Evolutionary conservation across 2,113 vertebrate species (phyloP).

Genomic region (Eulemur macaco): DNA sequence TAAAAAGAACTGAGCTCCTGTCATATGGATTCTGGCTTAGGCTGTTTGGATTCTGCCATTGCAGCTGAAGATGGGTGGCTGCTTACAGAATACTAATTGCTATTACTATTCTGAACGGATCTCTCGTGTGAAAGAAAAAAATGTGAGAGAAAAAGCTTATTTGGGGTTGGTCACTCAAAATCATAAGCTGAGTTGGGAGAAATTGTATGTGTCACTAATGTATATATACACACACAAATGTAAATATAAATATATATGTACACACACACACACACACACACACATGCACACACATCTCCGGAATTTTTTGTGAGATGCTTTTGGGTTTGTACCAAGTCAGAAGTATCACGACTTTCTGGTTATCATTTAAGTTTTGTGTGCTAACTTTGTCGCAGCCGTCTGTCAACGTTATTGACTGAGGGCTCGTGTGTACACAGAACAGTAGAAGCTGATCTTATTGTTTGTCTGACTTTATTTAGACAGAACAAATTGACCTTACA

Average conservation of each 20-base stretch:
- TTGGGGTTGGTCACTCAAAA: conserved; percentile 68
- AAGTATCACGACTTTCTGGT: neutral
- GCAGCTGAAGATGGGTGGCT: conserved; percentile 64
- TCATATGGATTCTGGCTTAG: conserved; percentile 67
- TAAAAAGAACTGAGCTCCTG: conserved; percentile 63
- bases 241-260: neutral
- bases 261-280: neutral
- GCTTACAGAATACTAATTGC: conserved; percentile 72
- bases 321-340: conserved; percentile 23
- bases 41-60: conserved; percentile 59
- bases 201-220: conserved; percentile 8
- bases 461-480: conserved; percentile 57
- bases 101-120: conserved; percentile 60
- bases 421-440: neutral
- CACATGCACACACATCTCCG: neutral
- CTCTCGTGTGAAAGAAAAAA: conserved; percentile 58
- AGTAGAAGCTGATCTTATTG: neutral
- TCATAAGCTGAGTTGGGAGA: conserved; percentile 38
- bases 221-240: neutral
- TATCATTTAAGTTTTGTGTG: conserved; percentile 40
- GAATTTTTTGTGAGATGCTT: neutral
- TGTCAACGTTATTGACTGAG: conserved; percentile 43
- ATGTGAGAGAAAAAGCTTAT: conserved; percentile 63
- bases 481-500: conserved; percentile 55
- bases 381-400: conserved; percentile 34